Evolutionary conservation across 2,113 vertebrate genomes (phyloP).

Genomic region (Leucopsar rothschildi): DNA sequence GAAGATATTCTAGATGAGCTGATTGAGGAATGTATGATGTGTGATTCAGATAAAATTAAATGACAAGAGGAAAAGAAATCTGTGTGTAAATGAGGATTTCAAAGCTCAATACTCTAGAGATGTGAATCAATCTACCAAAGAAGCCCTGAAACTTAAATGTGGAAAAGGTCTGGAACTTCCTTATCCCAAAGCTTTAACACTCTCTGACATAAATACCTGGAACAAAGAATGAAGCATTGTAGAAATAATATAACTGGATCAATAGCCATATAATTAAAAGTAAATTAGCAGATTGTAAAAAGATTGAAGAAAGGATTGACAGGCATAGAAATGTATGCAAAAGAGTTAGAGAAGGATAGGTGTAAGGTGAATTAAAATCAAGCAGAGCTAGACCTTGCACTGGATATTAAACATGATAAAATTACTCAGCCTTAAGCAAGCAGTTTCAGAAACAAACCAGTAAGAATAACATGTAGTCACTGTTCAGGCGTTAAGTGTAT

Average conservation of each 20-base stretch:
- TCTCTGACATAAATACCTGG: neutral
- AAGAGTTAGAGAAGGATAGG: neutral
- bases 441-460: neutral
- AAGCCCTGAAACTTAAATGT: neutral
- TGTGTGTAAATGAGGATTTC: neutral
- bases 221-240: neutral
- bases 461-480: neutral
- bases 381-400: neutral
- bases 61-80: neutral
- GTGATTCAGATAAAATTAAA: neutral
- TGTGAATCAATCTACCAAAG: neutral
- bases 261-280: neutral
- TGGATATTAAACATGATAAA: neutral
- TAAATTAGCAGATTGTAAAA: neutral
- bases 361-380: neutral
- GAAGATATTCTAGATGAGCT: neutral
- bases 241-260: neutral
- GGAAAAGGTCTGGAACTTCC: neutral
- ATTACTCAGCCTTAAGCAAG: neutral
- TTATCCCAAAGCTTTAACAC: neutral
- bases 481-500: neutral
- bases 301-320: neutral
- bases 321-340: neutral
- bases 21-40: neutral
- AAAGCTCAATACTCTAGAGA: neutral